Conservation (phyloP, 2,797 vertebrate genomes). For the Acanthurus lineatus region DNA sequence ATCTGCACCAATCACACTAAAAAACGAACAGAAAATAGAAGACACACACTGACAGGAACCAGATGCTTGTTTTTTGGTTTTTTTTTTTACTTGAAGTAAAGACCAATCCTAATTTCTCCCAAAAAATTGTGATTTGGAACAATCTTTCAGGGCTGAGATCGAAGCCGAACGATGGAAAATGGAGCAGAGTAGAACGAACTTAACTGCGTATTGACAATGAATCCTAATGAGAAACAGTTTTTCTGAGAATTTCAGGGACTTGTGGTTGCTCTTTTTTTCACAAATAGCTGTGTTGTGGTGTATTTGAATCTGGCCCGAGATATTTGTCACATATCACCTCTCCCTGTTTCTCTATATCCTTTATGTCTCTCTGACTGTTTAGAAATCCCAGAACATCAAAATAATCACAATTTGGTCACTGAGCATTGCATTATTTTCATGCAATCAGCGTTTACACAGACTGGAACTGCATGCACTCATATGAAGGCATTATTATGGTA, state of each 20-base stretch:
- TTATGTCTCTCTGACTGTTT: background rate
- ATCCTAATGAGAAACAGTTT: slow-evolving; percentile 34
- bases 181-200: slow-evolving; percentile 10
- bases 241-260: slow-evolving; percentile 18
- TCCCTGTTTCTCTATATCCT: background rate
- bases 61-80: background rate
- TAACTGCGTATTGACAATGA: background rate
- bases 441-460: background rate
- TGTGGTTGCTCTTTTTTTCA: background rate
- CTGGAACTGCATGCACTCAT: background rate
- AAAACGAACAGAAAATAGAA: slow-evolving; percentile 43
- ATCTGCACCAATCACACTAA: slow-evolving; percentile 94
- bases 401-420: background rate
- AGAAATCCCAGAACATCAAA: background rate
- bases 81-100: background rate
- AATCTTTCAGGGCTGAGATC: background rate
- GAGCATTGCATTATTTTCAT: background rate
- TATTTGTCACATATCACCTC: slow-evolving; percentile 15
- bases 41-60: slow-evolving; percentile 15
- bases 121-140: slow-evolving; percentile 21
- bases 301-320: background rate
- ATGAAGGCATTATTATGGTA: slow-evolving; percentile 15
- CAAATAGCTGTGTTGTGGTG: background rate
- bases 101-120: background rate
- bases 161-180: slow-evolving; percentile 34